These are phyloP conservation scores for Plectrocnemia conspersa DNA, from an alignment of 1,140 invertebrate species.

Conservation along the genomic window DNA sequence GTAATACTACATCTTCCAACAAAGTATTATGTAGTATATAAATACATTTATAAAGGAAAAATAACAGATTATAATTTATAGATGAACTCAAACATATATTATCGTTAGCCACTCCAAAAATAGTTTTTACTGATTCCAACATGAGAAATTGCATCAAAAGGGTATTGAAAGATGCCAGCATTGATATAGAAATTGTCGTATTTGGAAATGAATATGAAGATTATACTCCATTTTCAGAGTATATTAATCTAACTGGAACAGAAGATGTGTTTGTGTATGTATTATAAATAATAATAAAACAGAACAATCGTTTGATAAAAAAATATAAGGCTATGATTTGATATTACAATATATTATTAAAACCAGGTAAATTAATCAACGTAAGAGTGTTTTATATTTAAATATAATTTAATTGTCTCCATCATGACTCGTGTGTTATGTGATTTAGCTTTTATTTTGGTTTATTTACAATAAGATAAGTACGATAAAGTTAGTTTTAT, in stretches of 20 bases:
- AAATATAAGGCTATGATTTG: neutral
- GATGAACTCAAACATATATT: too few relatives aligned
- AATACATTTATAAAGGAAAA: too few relatives aligned
- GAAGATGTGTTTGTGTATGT: neutral
- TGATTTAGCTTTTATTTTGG: conserved; percentile 6
- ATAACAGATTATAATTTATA: too few relatives aligned
- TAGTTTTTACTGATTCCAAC: too few relatives aligned
- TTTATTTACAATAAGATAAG: too few relatives aligned
- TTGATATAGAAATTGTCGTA: neutral
- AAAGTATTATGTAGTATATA: too few relatives aligned
- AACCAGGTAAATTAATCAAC: neutral
- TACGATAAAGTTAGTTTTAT: too few relatives aligned
- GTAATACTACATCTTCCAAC: too few relatives aligned
- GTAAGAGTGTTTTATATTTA: neutral
- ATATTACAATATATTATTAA: neutral
- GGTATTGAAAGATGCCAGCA: too few relatives aligned
- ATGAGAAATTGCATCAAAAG: too few relatives aligned
- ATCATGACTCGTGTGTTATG: neutral
- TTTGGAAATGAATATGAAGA: neutral
- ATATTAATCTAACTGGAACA: neutral
- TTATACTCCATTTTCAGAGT: neutral
- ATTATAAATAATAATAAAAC: neutral
- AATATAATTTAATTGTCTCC: neutral
- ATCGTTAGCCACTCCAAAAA: too few relatives aligned
- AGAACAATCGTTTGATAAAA: neutral